phyloP scores from a whole-genome alignment of 2,113 vertebrate species.

The Salvelinus namaycush region DNA sequence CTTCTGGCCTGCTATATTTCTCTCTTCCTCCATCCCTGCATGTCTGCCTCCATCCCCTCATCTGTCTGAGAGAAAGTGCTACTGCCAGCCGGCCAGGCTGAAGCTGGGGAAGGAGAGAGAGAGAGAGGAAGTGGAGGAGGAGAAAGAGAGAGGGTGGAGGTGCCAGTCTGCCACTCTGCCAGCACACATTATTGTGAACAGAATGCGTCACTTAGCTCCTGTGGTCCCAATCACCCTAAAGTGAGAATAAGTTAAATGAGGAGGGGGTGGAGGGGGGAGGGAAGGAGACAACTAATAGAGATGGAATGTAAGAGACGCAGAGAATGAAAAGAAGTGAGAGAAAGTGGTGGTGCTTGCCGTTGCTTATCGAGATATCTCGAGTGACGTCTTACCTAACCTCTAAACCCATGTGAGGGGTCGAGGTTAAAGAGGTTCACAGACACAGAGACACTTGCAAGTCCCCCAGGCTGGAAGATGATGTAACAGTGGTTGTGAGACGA shows the following conservation, averaged over 20 bases:
- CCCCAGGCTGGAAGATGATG: conserved; percentile 10
- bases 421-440: neutral
- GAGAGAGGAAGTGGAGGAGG: conserved; percentile 69
- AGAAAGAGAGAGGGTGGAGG: conserved; percentile 68
- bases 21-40: conserved; percentile 79
- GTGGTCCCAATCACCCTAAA: conserved; percentile 73
- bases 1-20: conserved; percentile 77
- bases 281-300: neutral
- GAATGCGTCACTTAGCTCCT: conserved; percentile 59
- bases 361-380: neutral
- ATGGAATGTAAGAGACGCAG: neutral
- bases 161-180: conserved; percentile 64
- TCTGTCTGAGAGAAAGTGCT: conserved; percentile 7
- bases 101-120: conserved; percentile 31
- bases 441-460: conserved; percentile 10
- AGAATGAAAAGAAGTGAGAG: conserved; percentile 11
- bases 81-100: conserved; percentile 1
- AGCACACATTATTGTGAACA: conserved; percentile 43
- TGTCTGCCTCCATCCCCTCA: conserved; percentile 62
- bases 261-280: conserved; percentile 27
- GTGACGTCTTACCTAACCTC: neutral
- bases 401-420: neutral
- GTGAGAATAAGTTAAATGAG: conserved; percentile 24
- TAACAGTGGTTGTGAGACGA: neutral
- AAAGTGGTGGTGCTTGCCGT: neutral